phyloP scores from a whole-genome alignment of 2,797 vertebrate genomes.

The Pantherophis vulpinus region DNA sequence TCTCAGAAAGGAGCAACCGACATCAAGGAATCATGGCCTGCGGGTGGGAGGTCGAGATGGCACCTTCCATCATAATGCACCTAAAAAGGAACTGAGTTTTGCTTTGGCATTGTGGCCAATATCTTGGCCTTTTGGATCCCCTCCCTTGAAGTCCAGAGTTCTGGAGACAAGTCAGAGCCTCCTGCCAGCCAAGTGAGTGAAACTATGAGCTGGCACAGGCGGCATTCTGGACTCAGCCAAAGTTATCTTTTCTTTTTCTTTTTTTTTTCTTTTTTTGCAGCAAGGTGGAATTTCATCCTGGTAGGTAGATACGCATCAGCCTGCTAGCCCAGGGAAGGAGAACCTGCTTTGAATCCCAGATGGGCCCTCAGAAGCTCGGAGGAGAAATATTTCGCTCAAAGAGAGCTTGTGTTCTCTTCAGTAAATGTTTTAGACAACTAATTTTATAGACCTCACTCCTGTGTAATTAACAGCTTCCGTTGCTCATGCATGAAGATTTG shows the following conservation, averaged over 20 bases:
- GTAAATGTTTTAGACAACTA: not conserved
- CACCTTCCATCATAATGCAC: not conserved
- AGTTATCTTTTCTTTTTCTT: not conserved
- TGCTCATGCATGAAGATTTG: not conserved
- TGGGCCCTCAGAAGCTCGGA: not conserved
- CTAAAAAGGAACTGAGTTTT: not conserved
- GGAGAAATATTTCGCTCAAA: too few relatives aligned
- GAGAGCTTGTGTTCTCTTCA: not conserved
- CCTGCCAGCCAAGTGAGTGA: not conserved
- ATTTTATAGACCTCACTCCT: not conserved
- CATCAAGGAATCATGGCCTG: not conserved
- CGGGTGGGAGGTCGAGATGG: too few relatives aligned
- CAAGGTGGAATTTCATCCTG: not conserved
- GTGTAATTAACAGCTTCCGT: not conserved
- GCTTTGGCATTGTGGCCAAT: not conserved
- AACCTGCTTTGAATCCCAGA: not conserved
- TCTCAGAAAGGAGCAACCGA: not conserved
- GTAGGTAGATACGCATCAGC: not conserved
- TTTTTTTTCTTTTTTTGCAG: not conserved
- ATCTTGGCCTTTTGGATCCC: not conserved
- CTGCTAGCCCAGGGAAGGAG: not conserved
- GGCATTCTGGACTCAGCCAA: not conserved
- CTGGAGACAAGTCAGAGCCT: not conserved
- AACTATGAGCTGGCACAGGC: not conserved
- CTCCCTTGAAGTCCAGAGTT: not conserved